Evolutionary conservation across 2,888 invertebrate genomes (phyloP), one percentile per base, ranked within the genome.

Genomic region (Phyllotreta striolata): DNA sequence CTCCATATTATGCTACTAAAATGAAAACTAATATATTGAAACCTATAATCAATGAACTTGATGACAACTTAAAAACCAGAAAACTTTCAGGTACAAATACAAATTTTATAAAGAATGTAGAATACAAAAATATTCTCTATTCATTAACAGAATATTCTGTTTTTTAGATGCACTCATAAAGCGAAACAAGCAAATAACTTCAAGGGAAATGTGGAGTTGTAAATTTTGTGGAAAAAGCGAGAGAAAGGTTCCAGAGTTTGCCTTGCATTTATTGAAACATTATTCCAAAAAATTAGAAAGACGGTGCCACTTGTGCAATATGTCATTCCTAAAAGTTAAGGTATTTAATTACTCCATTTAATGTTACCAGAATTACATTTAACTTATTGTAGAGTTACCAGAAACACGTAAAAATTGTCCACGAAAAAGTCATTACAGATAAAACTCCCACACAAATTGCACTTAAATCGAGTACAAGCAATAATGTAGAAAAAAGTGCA

Each of bases 1-100:
- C 87, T 1, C 83, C 85, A 0, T 81, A 83, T 73, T 87, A 86
- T 77, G 86, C 84, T 1, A 77, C 77, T 55, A 84, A 84, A 76
- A 83, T 87, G 81, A 82, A 69, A 64, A 77, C 74, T 69, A 56
- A 64, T 40, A 47, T 66, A 12, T 51, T 67, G 35, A 66, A 47
- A 55, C 62, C 66, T 8, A 39, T 10, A 37, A 56, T 51, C 35
- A 61, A 52, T 37, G 34, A 64, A 5, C 9, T n/a, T 24, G 44
- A 14, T 52, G 14, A 57, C n/a, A 44, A 62, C 40, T 41, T 37
- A 34, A 51, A 51, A 43, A 38, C 10, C 12, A 56, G 10, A 34
- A 39, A 35, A 43, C 12, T 52, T 57, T 49, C 51, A 51, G 55
- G 62, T 13, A 47, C 55, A 12, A 51, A 49, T 35, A 43, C 4